Evolutionary conservation across 1,140 invertebrate genomes (phyloP).

Genomic region (Drosophila murphyi): DNA sequence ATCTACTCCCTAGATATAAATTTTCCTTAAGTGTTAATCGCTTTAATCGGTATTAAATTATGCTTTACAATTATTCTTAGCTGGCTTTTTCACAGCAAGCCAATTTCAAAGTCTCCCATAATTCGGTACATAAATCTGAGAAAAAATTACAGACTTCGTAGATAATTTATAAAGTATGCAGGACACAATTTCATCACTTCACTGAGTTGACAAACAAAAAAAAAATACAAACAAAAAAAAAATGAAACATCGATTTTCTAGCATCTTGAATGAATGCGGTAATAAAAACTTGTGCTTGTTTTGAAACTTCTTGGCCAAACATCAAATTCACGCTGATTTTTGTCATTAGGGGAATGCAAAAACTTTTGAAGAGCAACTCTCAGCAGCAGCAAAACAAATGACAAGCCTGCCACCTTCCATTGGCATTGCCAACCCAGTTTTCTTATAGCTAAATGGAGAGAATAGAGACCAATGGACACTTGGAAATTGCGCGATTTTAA

Average conservation of each 20-base stretch:
- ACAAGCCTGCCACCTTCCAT: constrained; percentile 9
- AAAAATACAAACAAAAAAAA: neutral
- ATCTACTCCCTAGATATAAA: no score
- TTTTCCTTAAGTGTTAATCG: no score
- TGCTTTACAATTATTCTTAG: no score
- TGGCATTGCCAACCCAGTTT: neutral
- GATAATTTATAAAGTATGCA: no score
- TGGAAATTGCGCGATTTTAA: constrained; percentile 71
- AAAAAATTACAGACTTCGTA: no score
- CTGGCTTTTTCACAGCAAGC: no score
- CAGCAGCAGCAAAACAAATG: constrained; percentile 49
- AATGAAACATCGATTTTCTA: constrained; percentile 8
- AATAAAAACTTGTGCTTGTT: constrained; percentile 31
- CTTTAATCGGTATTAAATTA: no score
- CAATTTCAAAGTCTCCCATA: no score
- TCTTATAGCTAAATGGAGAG: constrained; percentile 5
- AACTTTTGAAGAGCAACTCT: constrained; percentile 57
- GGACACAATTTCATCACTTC: no score
- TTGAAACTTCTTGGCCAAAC: constrained; percentile 58
- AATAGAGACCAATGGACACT: constrained; percentile 55
- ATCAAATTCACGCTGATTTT: constrained; percentile 80
- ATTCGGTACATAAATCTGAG: no score
- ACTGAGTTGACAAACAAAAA: no score
- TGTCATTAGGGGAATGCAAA: constrained; percentile 74
- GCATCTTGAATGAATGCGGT: constrained; percentile 5